Evolutionary conservation across 2,797 vertebrate genomes (phyloP), one percentile per base, ranked within the genome.

Genomic region (Protonibea diacanthus): DNA sequence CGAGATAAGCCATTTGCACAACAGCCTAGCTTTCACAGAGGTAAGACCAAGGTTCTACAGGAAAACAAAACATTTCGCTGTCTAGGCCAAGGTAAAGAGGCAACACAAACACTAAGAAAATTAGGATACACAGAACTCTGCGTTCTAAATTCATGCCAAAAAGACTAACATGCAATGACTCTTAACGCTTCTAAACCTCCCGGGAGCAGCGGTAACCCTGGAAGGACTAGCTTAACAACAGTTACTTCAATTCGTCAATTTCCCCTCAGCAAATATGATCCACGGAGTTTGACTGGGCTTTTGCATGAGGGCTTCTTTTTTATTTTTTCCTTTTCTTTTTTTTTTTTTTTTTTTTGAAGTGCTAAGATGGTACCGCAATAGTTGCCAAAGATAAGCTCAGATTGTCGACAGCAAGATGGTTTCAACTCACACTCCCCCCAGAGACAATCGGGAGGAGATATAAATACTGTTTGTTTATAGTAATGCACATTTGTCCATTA

Each of bases 401-500:
- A 92, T 91, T 92, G 90, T 92, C 88, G 74, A 93, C 87, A 87
- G 92, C 88, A 93, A 91, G 88, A 82, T 90, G 82, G 89, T 87
- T 90, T 92, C 78, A 84, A 88, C 90, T 91, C 86, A 76, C 71
- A 87, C 83, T 74, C 81, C 89, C 81, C 89, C 89, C 88, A 74
- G 51, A 89, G 78, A 88, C 74, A 81, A 86, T 91, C 55, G 80
- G 87, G 90, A 91, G 78, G 77, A 89, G 79, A 87, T 84, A 91
- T 93, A 92, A 95, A 93, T 92, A 91, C 90, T 91, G 93, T 88
- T 88, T 82, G 91, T 87, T 93, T 89, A 89, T 93, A 89, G 78
- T 88, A 94, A 94, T 91, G 90, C 91, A 93, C 88, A 94, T 89
- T 80, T 94, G 92, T 95, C 91, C 92, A 92, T 95, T 94, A 95